Conservation (phyloP, 2,113 vertebrate genomes). For the Aplodontia rufa region DNA sequence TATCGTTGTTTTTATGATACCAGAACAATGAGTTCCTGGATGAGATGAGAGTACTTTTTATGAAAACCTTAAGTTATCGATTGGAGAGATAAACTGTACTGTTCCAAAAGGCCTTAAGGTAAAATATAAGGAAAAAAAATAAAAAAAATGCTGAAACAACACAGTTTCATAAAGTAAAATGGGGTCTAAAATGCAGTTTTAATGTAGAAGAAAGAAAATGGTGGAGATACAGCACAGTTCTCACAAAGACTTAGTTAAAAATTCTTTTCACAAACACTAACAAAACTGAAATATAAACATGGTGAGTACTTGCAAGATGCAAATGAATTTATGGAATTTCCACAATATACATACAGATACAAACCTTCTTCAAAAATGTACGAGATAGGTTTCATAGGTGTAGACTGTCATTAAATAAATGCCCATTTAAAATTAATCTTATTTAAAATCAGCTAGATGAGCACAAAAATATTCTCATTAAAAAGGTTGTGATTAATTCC, state of each 20-base stretch:
- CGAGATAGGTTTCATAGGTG: not conserved
- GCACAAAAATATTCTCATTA: not conserved
- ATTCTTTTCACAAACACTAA: not conserved
- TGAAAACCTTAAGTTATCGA: conserved; percentile 49
- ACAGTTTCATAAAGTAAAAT: not conserved
- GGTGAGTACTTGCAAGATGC: not conserved
- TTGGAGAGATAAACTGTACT: conserved; percentile 40
- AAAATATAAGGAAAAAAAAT: conserved; percentile 26
- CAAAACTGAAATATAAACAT: not conserved
- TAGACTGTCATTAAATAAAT: not conserved
- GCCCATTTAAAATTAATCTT: not conserved
- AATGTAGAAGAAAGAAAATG: not conserved
- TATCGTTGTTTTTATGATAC: conserved; percentile 7
- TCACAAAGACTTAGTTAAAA: not conserved
- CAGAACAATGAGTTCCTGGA: conserved; percentile 1
- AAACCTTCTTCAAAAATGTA: not conserved
- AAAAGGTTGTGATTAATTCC: not conserved
- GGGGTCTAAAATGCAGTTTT: not conserved
- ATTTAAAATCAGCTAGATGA: not conserved
- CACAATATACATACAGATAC: not conserved
- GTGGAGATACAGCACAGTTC: not conserved
- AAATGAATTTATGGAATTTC: not conserved
- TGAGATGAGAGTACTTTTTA: conserved; percentile 26
- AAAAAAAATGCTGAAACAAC: conserved; percentile 9
- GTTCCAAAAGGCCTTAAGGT: conserved; percentile 43